A percentile compares a stretch with the other conserved stretches of the same genome.
Conservation (phyloP, 1,140 invertebrate species). For the Orussus abietinus region DNA sequence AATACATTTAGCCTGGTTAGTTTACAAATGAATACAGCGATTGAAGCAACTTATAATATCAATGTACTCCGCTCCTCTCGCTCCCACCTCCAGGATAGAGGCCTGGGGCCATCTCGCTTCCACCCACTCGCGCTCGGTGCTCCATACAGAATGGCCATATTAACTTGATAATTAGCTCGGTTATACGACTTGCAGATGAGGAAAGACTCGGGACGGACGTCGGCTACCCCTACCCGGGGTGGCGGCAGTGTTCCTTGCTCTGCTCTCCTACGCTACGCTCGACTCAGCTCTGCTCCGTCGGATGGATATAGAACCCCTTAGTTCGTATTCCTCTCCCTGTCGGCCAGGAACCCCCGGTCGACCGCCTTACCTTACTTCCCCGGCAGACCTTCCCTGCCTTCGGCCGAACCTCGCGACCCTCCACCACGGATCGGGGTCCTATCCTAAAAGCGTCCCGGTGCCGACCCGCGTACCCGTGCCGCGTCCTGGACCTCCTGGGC, state of each 20-base stretch:
- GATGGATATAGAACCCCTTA: slow-evolving; percentile 54
- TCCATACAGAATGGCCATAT: slow-evolving; percentile 72
- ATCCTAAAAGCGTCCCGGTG: too few relatives aligned
- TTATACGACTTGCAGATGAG: slow-evolving; percentile 88
- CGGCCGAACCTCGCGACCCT: too few relatives aligned
- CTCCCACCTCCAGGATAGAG: slow-evolving; percentile 39
- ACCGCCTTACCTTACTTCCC: too few relatives aligned
- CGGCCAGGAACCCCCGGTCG: slow-evolving; percentile 46
- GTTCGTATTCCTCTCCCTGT: slow-evolving; percentile 54
- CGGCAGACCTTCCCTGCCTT: too few relatives aligned
- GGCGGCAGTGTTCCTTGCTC: slow-evolving; percentile 55
- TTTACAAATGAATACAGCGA: slow-evolving; percentile 72
- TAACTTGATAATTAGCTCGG: slow-evolving; percentile 86
- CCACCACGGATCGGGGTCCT: too few relatives aligned
- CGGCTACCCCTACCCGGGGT: slow-evolving; percentile 55
- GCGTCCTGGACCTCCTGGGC: too few relatives aligned
- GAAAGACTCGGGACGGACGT: slow-evolving; percentile 62
- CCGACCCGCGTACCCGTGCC: too few relatives aligned
- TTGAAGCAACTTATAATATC: slow-evolving; percentile 73
- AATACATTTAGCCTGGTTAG: slow-evolving; percentile 61
- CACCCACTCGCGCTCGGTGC: slow-evolving; percentile 44
- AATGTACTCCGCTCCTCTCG: slow-evolving; percentile 57
- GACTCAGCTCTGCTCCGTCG: slow-evolving; percentile 55
- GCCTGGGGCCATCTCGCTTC: slow-evolving; percentile 24
- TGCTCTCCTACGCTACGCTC: slow-evolving; percentile 59